A percentile compares a stretch with the other conserved stretches of the same genome.
Conservation (phyloP, 2,888 invertebrate genomes). For the Poecilobothrus nobilitatus region DNA sequence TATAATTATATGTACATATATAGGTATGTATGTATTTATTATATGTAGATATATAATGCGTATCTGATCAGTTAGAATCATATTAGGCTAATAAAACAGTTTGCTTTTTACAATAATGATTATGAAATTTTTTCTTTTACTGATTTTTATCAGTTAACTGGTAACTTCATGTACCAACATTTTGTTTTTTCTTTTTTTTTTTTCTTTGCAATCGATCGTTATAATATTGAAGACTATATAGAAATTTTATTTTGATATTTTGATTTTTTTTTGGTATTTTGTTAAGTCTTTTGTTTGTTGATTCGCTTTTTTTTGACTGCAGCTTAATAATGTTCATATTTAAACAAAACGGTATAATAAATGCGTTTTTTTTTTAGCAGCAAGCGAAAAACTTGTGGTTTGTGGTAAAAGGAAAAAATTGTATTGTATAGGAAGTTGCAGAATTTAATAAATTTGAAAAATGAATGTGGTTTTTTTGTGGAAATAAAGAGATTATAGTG, state of each 20-base stretch:
- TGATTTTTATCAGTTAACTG: not conserved
- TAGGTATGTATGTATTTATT: not conserved
- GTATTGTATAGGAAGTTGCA: too few species aligned
- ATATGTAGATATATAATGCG: not conserved
- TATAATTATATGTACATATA: too few species aligned
- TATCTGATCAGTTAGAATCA: slow-evolving; percentile 6
- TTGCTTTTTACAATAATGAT: not conserved
- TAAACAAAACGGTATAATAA: slow-evolving; percentile 6
- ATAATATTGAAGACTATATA: not conserved
- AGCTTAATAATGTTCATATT: not conserved
- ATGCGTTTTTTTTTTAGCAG: too few species aligned
- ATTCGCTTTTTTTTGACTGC: not conserved
- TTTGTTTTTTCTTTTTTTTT: too few species aligned
- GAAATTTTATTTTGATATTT: not conserved
- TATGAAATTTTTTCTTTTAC: not conserved
- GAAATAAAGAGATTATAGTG: too few species aligned
- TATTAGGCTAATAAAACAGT: slow-evolving; percentile 3
- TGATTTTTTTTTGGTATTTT: not conserved
- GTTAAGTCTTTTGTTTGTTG: too few species aligned
- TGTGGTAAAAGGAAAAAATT: too few species aligned
- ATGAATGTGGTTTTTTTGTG: too few species aligned
- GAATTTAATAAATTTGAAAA: too few species aligned
- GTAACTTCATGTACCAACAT: not conserved
- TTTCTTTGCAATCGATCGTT: not conserved
- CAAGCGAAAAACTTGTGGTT: too few species aligned